Evolutionary conservation across 2,797 vertebrate genomes (phyloP).

Genomic region (Coregonus suidteri): DNA sequence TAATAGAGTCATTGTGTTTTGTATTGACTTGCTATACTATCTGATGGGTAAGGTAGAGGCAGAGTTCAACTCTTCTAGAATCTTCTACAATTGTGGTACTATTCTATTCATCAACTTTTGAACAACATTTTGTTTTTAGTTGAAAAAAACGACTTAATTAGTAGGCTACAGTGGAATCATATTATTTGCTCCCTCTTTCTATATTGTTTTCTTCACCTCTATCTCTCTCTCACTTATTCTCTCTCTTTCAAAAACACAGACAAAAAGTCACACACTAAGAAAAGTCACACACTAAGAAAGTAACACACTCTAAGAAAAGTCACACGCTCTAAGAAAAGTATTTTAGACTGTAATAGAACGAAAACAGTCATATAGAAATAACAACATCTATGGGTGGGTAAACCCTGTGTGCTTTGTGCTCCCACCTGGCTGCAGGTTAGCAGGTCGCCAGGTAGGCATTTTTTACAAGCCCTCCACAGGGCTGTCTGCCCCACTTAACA

Average conservation of each 20-base stretch:
- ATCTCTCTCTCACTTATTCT: no score
- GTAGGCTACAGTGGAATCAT: neutral
- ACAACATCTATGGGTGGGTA: conserved; percentile 9
- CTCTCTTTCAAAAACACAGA: no score
- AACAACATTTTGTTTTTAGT: neutral
- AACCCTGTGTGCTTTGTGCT: conserved; percentile 63
- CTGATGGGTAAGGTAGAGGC: neutral
- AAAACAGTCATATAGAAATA: neutral
- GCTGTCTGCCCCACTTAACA: conserved; percentile 81
- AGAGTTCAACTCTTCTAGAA: neutral
- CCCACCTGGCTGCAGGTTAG: conserved; percentile 77
- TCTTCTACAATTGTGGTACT: neutral
- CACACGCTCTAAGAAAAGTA: no score
- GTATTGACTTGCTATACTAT: neutral
- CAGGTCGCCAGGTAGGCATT: conserved; percentile 68
- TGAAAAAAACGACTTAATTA: neutral
- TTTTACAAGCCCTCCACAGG: conserved; percentile 66
- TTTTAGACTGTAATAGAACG: no score
- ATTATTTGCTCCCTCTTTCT: neutral
- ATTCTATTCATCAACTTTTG: neutral
- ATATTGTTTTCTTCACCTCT: neutral
- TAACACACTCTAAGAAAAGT: no score
- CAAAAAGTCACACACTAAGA: no score
- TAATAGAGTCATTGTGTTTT: neutral
- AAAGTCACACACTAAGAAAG: no score